Evolutionary conservation across 2,888 invertebrate genomes (phyloP).

Genomic region (Pogonocherus hispidulus): DNA sequence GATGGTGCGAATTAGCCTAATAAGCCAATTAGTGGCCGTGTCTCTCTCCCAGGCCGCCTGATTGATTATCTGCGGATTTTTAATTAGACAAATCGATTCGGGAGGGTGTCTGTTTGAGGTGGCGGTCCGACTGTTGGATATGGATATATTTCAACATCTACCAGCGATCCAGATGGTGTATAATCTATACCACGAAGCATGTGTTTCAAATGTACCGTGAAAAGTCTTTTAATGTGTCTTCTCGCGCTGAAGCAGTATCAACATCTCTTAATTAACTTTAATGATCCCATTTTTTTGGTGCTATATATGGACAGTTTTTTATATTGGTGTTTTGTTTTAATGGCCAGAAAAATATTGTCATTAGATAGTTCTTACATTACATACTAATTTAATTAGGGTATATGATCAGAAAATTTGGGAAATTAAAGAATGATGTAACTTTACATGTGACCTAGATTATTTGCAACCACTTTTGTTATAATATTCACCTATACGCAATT

Average conservation of each 20-base stretch:
- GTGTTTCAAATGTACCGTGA: slow-evolving; percentile 27
- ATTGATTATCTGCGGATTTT: slow-evolving; percentile 58
- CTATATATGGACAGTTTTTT: too few species aligned
- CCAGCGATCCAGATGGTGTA: slow-evolving; percentile 16
- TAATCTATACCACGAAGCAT: slow-evolving; percentile 3
- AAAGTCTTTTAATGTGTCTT: background rate
- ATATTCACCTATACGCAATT: too few species aligned
- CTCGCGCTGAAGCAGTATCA: background rate
- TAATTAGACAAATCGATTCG: slow-evolving; percentile 51
- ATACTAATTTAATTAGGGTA: too few species aligned
- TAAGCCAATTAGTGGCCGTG: slow-evolving; percentile 58
- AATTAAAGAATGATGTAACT: too few species aligned
- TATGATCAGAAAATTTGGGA: too few species aligned
- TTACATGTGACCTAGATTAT: too few species aligned
- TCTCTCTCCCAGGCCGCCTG: slow-evolving; percentile 40
- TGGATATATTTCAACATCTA: slow-evolving; percentile 19
- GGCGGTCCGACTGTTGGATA: slow-evolving; percentile 14
- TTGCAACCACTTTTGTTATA: too few species aligned
- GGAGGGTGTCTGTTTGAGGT: slow-evolving; percentile 24
- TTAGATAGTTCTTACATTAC: too few species aligned
- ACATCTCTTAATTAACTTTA: background rate
- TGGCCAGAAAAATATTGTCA: too few species aligned
- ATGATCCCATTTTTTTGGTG: background rate
- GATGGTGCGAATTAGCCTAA: slow-evolving; percentile 60
- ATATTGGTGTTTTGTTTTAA: too few species aligned